A percentile compares a stretch with the other conserved stretches of the same genome.
Evolutionary conservation across 2,113 vertebrate genomes (phyloP).

Genomic region (Tupaia tana): DNA sequence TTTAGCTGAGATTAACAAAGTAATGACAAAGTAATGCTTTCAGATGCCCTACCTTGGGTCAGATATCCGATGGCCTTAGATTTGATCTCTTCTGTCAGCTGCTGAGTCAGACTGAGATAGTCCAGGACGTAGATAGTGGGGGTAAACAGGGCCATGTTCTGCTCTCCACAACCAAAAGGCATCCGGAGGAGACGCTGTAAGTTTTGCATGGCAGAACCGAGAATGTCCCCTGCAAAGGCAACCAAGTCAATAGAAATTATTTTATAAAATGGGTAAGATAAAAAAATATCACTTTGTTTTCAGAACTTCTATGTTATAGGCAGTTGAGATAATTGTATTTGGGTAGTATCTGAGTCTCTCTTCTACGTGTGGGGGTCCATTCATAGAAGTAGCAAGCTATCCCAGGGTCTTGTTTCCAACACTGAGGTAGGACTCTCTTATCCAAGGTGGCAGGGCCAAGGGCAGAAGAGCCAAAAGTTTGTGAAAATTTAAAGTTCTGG

Average conservation of each 20-base stretch:
- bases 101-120: conserved; percentile 85
- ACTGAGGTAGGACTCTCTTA: background rate
- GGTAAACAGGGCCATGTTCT: conserved; percentile 89
- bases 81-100: conserved; percentile 84
- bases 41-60: conserved; percentile 80
- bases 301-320: background rate
- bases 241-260: background rate
- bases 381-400: background rate
- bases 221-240: conserved; percentile 85
- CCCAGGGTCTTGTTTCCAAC: background rate
- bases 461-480: background rate
- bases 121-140: conserved; percentile 89
- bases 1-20: background rate
- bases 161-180: conserved; percentile 87
- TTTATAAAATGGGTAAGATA: background rate
- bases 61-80: conserved; percentile 81
- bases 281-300: background rate
- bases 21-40: background rate
- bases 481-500: background rate
- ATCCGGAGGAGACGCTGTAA: conserved; percentile 84
- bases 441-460: background rate
- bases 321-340: background rate
- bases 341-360: background rate
- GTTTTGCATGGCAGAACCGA: conserved; percentile 87
- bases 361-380: background rate